Evolutionary conservation across 2,797 vertebrate genomes (phyloP), one percentile per base, ranked within the genome.

Genomic region (Ceryle rudis): DNA sequence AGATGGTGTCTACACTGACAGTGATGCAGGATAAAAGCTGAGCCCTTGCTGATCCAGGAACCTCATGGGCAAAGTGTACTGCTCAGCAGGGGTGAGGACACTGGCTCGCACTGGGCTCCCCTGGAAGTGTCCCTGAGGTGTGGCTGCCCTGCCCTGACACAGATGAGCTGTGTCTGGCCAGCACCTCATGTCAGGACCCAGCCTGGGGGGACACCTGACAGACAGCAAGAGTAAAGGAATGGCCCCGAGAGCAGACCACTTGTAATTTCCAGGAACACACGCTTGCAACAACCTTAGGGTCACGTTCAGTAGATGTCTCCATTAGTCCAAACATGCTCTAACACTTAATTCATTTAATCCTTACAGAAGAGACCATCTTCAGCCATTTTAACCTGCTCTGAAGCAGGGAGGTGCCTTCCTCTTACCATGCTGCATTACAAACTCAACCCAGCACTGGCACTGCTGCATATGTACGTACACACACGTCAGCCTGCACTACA

Each of bases 61-160:
- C 11, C 13, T 21, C 31, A 25, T 2, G 11, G 42, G 17, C 1
- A 0, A 86, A 78, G 64, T 4, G 1, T 37, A 37, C 55, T 65
- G 52, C 21, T 26, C 0, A 0, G 62, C 9, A 26, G 23, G 12
- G 39, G 23, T 52, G 7, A 13, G 31, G 37, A 29, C 3, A 1
- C 23, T 55, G 47, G 33, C 29, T 67, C 1, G 2, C n/a, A 39
- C 7, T 18, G 33, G 6, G 29, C 44, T 49, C 26, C 51, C 52
- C n/a, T 44, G 42, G 13, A 86, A 67, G 28, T 3, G 33, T 28
- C n/a, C 41, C 14, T 20, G 11, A 67, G 6, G n/a, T 8, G 46
- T 14, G 23, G 25, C 19, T 33, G 19, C 19, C 35, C 42, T 28
- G 33, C 19, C n/a, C 19, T 66, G 44, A 8, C 62, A 42, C 46